phyloP scores from a whole-genome alignment of 2,797 vertebrate species.

The Lacerta viridis region DNA sequence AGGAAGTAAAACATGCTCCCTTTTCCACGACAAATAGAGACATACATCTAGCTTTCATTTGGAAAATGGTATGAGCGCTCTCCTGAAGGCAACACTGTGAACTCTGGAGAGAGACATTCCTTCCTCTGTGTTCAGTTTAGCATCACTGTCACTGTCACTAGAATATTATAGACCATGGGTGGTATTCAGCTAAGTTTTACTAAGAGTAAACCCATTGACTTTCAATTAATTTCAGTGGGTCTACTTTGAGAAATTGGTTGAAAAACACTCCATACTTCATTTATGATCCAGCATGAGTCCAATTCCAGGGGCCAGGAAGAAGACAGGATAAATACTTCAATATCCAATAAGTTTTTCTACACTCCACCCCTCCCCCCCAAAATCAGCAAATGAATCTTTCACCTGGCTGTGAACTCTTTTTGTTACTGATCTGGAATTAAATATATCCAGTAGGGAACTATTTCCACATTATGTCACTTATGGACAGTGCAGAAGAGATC shows the following conservation, averaged over 20 bases:
- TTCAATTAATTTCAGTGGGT: too few species aligned
- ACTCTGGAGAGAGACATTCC: background rate
- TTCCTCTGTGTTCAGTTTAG: background rate
- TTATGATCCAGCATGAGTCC: background rate
- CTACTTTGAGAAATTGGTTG: too few species aligned
- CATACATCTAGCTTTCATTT: background rate
- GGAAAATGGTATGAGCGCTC: background rate
- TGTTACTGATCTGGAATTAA: rapidly evolving
- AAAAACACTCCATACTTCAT: background rate
- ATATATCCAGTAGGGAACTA: background rate
- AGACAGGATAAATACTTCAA: background rate
- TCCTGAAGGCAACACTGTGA: background rate
- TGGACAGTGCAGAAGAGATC: constrained; percentile 43
- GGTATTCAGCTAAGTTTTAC: too few species aligned
- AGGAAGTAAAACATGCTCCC: background rate
- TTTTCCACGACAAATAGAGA: background rate
- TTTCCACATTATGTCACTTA: constrained; percentile 12
- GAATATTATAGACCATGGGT: too few species aligned
- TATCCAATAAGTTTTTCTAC: background rate
- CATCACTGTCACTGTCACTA: background rate
- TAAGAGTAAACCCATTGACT: too few species aligned
- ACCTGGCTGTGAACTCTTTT: too few species aligned
- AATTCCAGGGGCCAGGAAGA: background rate
- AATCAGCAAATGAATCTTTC: background rate
- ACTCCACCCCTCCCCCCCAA: background rate